Evolutionary conservation across 53 echinoderm and acorn worm genomes (phyloP), one percentile per base, ranked within the genome.

Genomic region (Actinopyga echinites): DNA sequence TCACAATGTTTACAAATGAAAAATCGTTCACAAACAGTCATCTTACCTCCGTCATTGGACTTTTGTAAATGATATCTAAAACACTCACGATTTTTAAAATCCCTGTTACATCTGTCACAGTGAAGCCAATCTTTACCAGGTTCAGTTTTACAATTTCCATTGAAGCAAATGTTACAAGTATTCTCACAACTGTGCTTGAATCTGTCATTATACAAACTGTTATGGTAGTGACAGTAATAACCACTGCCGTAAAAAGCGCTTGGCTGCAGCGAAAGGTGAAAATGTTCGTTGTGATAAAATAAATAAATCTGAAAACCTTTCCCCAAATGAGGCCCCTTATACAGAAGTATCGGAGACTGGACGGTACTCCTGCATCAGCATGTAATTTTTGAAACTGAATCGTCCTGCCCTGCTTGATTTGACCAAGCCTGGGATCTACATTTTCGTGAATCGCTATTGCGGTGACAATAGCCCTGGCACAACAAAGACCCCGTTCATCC

Each of bases 391-490:
- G 20, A 4, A 6, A 20, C 57, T 91, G 92, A 36, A 80, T 20
- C 12, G 15, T 29, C 23, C 65, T 45, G 0, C 88, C 83, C 20
- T 75, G 23, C 10, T 87, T 29, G 43, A 88, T 88, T 13, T 68
- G 23, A 22, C 82, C n/a, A 85, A 84, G 88, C 11, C 81, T 64
- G 5, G 77, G 56, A 52, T 91, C 30, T 30, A 82, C 40, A 49
- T 49, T 62, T 28, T 91, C 85, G 20, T 82, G 81, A 24, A 84
- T 63, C 2, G 85, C 64, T 31, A 80, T 77, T 7, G 89, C 92
- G 2, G 92, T 92, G 12, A 89, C 92, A 15, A 92, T 82, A 5
- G 91, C 92, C 61, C 89, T 75, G 0, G 92, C 77, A 29, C 85
- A 89, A 61, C 89, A 85, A 42, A 89, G 35, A 6, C 73, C 25